A percentile compares a stretch with the other conserved stretches of the same genome.
phyloP scores from a whole-genome alignment of 2,113 vertebrate species.

The Osmerus mordax region DNA sequence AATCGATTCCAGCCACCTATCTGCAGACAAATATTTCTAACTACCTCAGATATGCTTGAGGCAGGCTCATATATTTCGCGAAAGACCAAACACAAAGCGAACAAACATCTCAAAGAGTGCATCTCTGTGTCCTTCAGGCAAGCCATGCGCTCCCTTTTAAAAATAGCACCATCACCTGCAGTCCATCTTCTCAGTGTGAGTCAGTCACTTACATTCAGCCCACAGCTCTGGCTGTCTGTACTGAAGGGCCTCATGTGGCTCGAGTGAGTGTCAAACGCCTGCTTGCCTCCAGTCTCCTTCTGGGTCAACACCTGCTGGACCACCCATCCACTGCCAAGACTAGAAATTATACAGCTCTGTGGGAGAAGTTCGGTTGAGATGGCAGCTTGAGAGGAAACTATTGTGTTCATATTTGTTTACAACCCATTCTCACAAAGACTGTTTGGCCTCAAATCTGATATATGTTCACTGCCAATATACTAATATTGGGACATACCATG shows the following conservation, averaged over 20 bases:
- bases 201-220: slow-evolving; percentile 44
- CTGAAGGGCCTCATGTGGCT: slow-evolving; percentile 37
- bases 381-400: no score
- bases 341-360: no score
- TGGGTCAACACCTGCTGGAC: slow-evolving; percentile 36
- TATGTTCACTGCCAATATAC: no score
- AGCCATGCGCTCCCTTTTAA: slow-evolving; percentile 33
- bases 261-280: slow-evolving; percentile 56
- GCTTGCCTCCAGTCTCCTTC: slow-evolving; percentile 34
- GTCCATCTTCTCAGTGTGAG: slow-evolving; percentile 53
- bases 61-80: neutral
- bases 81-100: neutral
- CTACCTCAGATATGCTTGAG: neutral
- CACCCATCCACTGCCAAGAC: slow-evolving; percentile 16
- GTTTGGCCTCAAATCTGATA: no score
- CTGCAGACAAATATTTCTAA: no score
- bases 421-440: no score
- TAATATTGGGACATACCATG: no score
- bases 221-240: slow-evolving; percentile 48
- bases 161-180: slow-evolving; percentile 56
- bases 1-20: no score
- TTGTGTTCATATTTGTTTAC: no score
- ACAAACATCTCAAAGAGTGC: slow-evolving; percentile 20
- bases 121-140: slow-evolving; percentile 23
- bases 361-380: no score